A percentile compares a stretch with the other conserved stretches of the same genome.
These are phyloP conservation scores for Automeris io DNA, from an alignment of 2,888 invertebrate genomes.

Conservation along the genomic window DNA sequence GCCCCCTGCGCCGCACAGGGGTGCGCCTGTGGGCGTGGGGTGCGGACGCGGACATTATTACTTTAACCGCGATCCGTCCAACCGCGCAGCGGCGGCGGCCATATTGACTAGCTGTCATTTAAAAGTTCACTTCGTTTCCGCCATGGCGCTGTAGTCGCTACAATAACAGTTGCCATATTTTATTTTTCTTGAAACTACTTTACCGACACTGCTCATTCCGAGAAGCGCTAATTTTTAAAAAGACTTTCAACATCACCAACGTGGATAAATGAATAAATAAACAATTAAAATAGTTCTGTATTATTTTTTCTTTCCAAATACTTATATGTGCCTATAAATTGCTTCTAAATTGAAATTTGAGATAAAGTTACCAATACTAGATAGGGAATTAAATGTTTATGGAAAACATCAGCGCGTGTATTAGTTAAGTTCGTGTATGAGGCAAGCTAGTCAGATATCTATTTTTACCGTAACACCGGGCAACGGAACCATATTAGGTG, in stretches of 20 bases:
- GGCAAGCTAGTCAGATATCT: slow-evolving; percentile 43
- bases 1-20: slow-evolving; percentile 81
- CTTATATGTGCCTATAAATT: not conserved
- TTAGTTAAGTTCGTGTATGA: slow-evolving; percentile 25
- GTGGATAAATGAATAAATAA: not conserved
- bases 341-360: not conserved
- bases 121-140: slow-evolving; percentile 32
- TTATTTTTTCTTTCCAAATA: not conserved
- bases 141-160: slow-evolving; percentile 61
- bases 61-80: slow-evolving; percentile 58
- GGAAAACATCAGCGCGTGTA: slow-evolving; percentile 22
- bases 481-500: slow-evolving; percentile 73
- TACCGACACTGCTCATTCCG: slow-evolving; percentile 39
- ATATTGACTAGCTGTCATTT: slow-evolving; percentile 72
- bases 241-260: not conserved
- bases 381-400: slow-evolving; percentile 9
- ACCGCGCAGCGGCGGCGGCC: slow-evolving; percentile 77
- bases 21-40: slow-evolving; percentile 77
- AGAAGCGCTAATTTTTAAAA: slow-evolving; percentile 40
- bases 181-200: slow-evolving; percentile 52
- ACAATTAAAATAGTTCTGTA: not conserved
- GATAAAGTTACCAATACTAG: too few species aligned
- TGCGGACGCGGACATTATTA: slow-evolving; percentile 78
- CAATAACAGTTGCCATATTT: slow-evolving; percentile 48
- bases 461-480: slow-evolving; percentile 64